These are phyloP conservation scores for Melipona bicolor DNA, from an alignment of 2,888 invertebrate genomes.

Conservation along the genomic window DNA sequence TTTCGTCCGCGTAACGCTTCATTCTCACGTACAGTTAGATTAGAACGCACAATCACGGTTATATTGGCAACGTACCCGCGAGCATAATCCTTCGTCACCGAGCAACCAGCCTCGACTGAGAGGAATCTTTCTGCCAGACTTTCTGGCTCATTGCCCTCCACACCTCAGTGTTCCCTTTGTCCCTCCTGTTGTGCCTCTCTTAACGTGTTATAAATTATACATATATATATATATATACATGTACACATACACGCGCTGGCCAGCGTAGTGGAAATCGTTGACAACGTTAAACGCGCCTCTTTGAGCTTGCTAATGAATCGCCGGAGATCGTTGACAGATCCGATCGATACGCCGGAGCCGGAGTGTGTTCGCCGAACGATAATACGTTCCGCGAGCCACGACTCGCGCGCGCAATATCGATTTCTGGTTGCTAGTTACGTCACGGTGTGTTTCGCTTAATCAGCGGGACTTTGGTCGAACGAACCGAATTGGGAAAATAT, in stretches of 20 bases:
- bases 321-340: slow-evolving; percentile 1
- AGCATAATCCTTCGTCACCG: slow-evolving; percentile 55
- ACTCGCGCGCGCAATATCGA: background rate
- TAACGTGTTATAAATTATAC: slow-evolving; percentile 56
- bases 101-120: slow-evolving; percentile 61
- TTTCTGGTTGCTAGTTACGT: background rate
- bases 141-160: slow-evolving; percentile 69
- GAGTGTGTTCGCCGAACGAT: background rate
- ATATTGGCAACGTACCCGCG: slow-evolving; percentile 3
- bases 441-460: background rate
- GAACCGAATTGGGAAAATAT: background rate
- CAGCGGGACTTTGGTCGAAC: background rate
- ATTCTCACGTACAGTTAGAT: slow-evolving; percentile 3
- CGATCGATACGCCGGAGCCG: background rate
- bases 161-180: slow-evolving; percentile 58
- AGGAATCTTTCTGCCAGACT: slow-evolving; percentile 66
- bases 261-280: slow-evolving; percentile 47
- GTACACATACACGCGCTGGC: slow-evolving; percentile 6
- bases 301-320: slow-evolving; percentile 32
- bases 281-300: slow-evolving; percentile 9
- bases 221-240: background rate
- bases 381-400: background rate
- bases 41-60: background rate
- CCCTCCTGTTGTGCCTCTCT: slow-evolving; percentile 47
- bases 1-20: slow-evolving; percentile 20